Evolutionary conservation across 2,113 vertebrate species (phyloP), one percentile per base, ranked within the genome.

Genomic region (Seriola aureovittata): DNA sequence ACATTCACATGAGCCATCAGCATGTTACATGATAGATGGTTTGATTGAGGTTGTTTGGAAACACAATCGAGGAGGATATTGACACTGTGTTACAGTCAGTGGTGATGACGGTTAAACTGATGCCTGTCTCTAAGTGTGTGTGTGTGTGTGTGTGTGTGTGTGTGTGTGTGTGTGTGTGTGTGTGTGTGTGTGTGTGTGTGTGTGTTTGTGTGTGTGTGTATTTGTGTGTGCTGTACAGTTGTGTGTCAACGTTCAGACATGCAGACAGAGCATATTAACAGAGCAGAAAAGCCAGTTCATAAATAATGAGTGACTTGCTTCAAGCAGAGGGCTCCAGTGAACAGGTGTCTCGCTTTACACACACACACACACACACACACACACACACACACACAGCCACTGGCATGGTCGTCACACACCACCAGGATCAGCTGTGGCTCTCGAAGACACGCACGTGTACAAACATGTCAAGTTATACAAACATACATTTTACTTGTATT

Each of bases 331-430:
- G 80, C 86, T 88, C 84, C 71, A 87, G 71, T 92, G 83, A 91
- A 84, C 83, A 87, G 70, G 89, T 86, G 86, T 86, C 85, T 91
- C 76, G 44, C 86, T 90, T 89, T 81, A 90, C 82, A 87, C 44
- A 54, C 82, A 67, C 58, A 65, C 76, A 78, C 40, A 25, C 42
- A 76, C 29, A 25, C 32, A 52, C 60, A 78, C 42, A 34, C 42
- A 76, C 29, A 83, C 42, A 75, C 8, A 65, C 58, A 73, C 44
- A 80, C 16, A 59, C 60, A 42, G 66, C 58, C 79, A 11, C 50
- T 72, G 67, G 76, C 58, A 29, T 70, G 52, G 63, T 46, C 2
- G 34, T 68, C 52, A 77, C 71, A 64, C 80, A 69, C n/a, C 60
- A 72, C 50, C 50, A 52, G 40, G 32, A 42, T 73, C 74, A 60